phyloP scores from a whole-genome alignment of 2,888 invertebrate species.

The Lithosia quadra region DNA sequence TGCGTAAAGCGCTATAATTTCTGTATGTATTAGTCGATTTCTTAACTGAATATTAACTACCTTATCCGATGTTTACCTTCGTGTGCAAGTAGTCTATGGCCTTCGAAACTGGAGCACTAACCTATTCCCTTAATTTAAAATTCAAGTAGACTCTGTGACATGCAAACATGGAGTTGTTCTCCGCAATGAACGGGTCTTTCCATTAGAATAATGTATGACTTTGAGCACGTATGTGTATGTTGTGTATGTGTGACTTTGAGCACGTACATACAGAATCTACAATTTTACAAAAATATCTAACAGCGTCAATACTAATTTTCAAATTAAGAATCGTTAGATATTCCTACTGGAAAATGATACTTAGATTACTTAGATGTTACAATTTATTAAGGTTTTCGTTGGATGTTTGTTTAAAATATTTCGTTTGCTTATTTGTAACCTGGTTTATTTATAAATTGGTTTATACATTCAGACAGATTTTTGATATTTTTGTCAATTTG shows the following conservation, averaged over 20 bases:
- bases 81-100: conserved; percentile 56
- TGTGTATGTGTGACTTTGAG: no score
- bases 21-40: not conserved
- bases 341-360: no score
- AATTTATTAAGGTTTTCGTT: no score
- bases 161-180: conserved; percentile 54
- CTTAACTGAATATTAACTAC: conserved; percentile 30
- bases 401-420: no score
- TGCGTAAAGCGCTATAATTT: not conserved
- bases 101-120: conserved; percentile 66
- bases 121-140: conserved; percentile 70
- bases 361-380: no score
- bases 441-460: no score
- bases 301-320: no score
- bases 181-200: conserved; percentile 53
- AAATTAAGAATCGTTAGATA: no score
- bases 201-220: no score
- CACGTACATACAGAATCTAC: no score
- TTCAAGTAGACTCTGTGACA: conserved; percentile 60
- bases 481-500: not conserved
- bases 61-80: conserved; percentile 44
- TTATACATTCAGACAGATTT: not conserved
- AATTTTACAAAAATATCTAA: no score
- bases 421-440: no score
- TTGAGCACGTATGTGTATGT: conserved; percentile 7